Evolutionary conservation across 2,113 vertebrate genomes (phyloP), one percentile per base, ranked within the genome.

Genomic region (Apaloderma vittatum): DNA sequence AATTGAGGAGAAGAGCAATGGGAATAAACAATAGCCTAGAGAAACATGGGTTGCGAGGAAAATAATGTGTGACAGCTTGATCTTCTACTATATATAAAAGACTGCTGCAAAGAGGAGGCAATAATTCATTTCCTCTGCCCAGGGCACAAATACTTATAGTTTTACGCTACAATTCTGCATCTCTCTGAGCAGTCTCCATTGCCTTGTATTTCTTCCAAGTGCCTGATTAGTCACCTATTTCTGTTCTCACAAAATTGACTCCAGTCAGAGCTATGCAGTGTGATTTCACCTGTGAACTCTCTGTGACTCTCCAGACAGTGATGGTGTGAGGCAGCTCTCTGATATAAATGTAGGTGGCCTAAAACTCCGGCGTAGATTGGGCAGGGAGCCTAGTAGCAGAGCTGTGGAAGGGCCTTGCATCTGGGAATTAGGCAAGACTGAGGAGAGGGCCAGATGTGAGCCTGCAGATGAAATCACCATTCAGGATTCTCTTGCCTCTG

Each of bases 91-190:
- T 32, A 43, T 87, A 48, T 78, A 82, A 66, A 93, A 94, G 45
- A 40, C 18, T 90, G 29, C 70, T 85, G 61, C 37, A 68, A 30
- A 82, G 37, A 74, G 52, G 73, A 90, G 49, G 61, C 32, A 68
- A 68, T 95, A 90, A 90, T 85, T 94, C 43, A 85, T 92, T 94
- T 95, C 90, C 22, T 34, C 24, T 61, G 88, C 74, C 30, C 34
- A 57, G 49, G 61, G 70, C 77, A 93, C 61, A 90, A 85, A 77
- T 75, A 78, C 73, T 94, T 93, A 93, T 29, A 45, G 14, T 67
- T 95, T 91, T 90, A 90, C 87, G 70, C 48, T 68, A 21, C 70
- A 96, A 9, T 93, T 93, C 81, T 57, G 70, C 46, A 40, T 88
- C n/a, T 90, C 29, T 80, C 68, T 94, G 46, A 92, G 72, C 63